Evolutionary conservation across 2,797 vertebrate species (phyloP).

Genomic region (Enteromius viviparus): DNA sequence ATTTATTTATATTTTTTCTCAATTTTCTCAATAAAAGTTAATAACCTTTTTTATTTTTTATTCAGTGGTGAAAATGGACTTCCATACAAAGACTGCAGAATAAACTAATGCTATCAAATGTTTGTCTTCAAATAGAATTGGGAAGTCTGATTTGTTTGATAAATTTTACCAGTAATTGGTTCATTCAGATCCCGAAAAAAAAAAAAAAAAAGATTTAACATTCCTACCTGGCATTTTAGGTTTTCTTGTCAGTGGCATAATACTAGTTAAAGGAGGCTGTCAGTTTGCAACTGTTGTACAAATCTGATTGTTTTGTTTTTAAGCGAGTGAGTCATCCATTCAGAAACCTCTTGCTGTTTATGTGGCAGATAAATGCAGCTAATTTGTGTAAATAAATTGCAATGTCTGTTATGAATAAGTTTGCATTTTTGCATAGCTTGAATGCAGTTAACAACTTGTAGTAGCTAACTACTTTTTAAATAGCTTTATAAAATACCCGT

Average conservation of each 20-base stretch:
- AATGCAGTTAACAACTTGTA: not conserved
- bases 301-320: not conserved
- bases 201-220: not conserved
- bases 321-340: not conserved
- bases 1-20: too few relatives aligned
- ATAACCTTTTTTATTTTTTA: too few relatives aligned
- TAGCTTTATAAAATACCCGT: not conserved
- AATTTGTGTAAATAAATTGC: not conserved
- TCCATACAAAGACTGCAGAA: not conserved
- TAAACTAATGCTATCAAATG: not conserved
- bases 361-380: conserved; percentile 16
- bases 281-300: conserved; percentile 1
- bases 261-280: not conserved
- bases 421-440: not conserved
- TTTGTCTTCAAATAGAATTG: not conserved
- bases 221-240: not conserved
- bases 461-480: not conserved
- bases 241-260: not conserved
- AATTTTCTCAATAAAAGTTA: too few relatives aligned
- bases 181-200: not conserved
- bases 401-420: not conserved
- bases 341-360: not conserved
- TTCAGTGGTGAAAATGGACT: too few relatives aligned
- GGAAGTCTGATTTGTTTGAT: not conserved
- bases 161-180: not conserved